phyloP scores from a whole-genome alignment of 2,797 vertebrate species.

The Rhabdophis nuchalis region DNA sequence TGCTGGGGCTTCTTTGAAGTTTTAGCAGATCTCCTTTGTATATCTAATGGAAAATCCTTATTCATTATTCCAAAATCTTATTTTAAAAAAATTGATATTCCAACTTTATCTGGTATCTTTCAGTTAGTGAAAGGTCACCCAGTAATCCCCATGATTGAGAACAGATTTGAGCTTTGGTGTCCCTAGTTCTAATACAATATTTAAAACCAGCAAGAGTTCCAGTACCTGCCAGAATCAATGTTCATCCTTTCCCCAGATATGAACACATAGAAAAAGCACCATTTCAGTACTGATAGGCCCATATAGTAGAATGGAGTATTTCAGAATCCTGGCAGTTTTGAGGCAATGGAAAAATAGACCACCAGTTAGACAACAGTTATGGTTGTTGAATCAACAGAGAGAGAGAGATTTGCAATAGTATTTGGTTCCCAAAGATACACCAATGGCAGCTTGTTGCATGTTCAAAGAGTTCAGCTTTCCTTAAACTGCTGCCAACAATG shows the following conservation, averaged over 20 bases:
- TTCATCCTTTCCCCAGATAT: not conserved
- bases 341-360: not conserved
- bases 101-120: not conserved
- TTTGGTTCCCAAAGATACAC: not conserved
- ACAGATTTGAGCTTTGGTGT: not conserved
- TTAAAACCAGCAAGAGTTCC: not conserved
- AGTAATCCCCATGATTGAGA: not conserved
- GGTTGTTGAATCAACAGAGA: not conserved
- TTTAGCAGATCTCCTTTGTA: not conserved
- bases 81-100: not conserved
- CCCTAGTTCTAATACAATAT: not conserved
- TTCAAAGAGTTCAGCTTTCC: not conserved
- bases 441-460: not conserved
- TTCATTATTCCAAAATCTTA: not conserved
- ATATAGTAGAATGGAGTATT: no score
- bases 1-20: not conserved
- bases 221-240: not conserved
- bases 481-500: not conserved
- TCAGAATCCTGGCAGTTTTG: not conserved
- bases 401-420: not conserved
- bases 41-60: not conserved
- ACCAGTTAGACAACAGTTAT: not conserved
- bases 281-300: not conserved
- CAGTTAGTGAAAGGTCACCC: not conserved
- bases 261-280: not conserved